Conservation (phyloP, 30 jellyfish, hydroid and myxozoan genomes). For the Pseudorhiza aurosa region DNA sequence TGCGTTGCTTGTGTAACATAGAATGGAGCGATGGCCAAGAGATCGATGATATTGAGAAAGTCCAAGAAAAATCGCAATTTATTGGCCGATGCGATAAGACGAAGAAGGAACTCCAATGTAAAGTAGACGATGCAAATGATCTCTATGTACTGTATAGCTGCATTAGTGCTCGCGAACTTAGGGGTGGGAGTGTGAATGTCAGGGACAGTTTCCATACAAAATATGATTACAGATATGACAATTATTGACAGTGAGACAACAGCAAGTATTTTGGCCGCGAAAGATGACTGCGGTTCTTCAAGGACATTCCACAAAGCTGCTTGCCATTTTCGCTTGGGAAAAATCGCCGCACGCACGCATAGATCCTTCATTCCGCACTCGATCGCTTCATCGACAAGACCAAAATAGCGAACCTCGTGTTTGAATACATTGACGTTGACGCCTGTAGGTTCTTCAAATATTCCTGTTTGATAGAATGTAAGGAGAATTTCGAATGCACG, state of each 20-base stretch:
- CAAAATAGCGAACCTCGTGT: conserved; percentile 84
- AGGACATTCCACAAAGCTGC: conserved; percentile 78
- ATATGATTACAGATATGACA: conserved; percentile 72
- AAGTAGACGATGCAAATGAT: conserved; percentile 82
- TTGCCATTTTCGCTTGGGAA: conserved; percentile 80
- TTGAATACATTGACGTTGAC: conserved; percentile 82
- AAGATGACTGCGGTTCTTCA: conserved; percentile 93
- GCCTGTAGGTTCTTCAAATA: conserved; percentile 87
- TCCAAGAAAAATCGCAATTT: conserved; percentile 72
- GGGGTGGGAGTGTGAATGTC: conserved; percentile 27
- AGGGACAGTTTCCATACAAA: conserved; percentile 94
- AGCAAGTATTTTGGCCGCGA: conserved; percentile 78
- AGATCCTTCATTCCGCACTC: conserved; percentile 90
- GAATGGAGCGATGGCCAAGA: conserved; percentile 91
- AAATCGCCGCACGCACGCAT: conserved; percentile 13
- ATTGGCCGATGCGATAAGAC: conserved; percentile 83
- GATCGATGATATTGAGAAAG: conserved; percentile 81
- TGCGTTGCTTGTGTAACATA: conserved; percentile 68
- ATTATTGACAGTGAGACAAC: conserved; percentile 70
- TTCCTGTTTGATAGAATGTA: conserved; percentile 95
- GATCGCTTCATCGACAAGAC: conserved; percentile 84
- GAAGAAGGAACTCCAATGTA: conserved; percentile 76
- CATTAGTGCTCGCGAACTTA: conserved; percentile 9
- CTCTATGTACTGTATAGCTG: conserved; percentile 58
- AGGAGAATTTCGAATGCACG: conserved; percentile 72